These are phyloP conservation scores for Donacobius atricapilla DNA, from an alignment of 2,113 vertebrate species.

Conservation along the genomic window DNA sequence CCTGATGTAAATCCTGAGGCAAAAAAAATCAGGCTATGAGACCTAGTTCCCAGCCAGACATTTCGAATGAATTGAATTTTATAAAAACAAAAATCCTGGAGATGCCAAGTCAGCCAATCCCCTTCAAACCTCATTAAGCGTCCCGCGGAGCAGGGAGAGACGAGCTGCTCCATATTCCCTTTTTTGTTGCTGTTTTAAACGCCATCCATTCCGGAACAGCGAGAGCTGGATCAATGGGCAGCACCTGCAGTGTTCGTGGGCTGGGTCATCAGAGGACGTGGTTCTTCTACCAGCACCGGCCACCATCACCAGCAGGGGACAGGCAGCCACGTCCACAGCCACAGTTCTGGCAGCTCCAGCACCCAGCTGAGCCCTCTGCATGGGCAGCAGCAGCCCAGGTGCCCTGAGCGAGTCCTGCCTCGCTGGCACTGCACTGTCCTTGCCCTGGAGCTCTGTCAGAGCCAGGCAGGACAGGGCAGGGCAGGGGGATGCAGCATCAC, in stretches of 20 bases:
- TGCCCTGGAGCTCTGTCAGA: background rate
- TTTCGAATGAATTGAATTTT: background rate
- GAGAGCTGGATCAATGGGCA: background rate
- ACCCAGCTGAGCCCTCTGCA: background rate
- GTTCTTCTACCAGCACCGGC: background rate
- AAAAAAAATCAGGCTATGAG: background rate
- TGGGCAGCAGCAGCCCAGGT: background rate
- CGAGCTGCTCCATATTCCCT: background rate
- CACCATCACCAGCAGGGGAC: accelerated
- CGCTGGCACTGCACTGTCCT: background rate
- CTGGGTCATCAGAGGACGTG: background rate
- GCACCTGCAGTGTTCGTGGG: background rate
- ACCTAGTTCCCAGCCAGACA: background rate
- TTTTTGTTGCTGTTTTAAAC: background rate
- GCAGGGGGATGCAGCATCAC: accelerated
- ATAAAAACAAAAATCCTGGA: background rate
- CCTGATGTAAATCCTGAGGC: background rate
- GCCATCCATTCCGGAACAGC: accelerated
- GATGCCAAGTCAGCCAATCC: accelerated
- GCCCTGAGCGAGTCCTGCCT: background rate
- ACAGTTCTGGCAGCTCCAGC: background rate
- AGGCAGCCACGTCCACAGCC: background rate
- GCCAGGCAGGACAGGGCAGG: background rate
- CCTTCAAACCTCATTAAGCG: background rate
- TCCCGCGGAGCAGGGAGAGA: background rate